Evolutionary conservation across 2,888 invertebrate genomes (phyloP).

Genomic region (Physocephala rufipes): DNA sequence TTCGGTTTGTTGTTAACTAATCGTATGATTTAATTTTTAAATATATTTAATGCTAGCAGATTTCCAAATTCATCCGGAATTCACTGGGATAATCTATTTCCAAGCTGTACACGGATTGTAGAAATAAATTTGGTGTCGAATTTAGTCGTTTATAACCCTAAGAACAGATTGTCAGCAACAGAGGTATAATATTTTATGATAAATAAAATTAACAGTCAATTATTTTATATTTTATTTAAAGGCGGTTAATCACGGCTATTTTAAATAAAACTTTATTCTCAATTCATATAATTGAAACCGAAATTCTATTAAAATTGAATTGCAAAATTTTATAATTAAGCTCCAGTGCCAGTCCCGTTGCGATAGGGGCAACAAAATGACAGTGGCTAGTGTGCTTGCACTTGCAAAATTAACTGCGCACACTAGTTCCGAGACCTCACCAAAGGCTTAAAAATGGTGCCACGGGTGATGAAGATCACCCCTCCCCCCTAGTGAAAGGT

Average conservation of each 20-base stretch:
- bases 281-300: background rate
- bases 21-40: background rate
- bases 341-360: background rate
- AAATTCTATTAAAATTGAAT: background rate
- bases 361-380: too few relatives aligned
- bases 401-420: too few relatives aligned
- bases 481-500: too few relatives aligned
- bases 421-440: too few relatives aligned
- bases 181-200: slow-evolving; percentile 67
- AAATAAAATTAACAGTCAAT: background rate
- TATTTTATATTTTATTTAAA: slow-evolving; percentile 46
- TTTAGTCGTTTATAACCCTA: slow-evolving; percentile 83
- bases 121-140: slow-evolving; percentile 79
- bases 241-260: slow-evolving; percentile 61
- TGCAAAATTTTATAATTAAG: background rate
- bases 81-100: slow-evolving; percentile 81
- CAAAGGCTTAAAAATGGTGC: too few relatives aligned
- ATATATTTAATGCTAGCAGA: slow-evolving; percentile 44
- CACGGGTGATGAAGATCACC: too few relatives aligned
- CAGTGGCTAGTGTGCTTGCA: too few relatives aligned
- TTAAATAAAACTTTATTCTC: slow-evolving; percentile 48
- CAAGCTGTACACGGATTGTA: slow-evolving; percentile 75
- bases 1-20: slow-evolving; percentile 67
- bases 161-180: slow-evolving; percentile 77
- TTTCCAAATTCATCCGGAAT: slow-evolving; percentile 82